These are phyloP conservation scores for Gnathonemus echidnorhynchus DNA, from an alignment of 2,113 vertebrate species.

Conservation along the genomic window DNA sequence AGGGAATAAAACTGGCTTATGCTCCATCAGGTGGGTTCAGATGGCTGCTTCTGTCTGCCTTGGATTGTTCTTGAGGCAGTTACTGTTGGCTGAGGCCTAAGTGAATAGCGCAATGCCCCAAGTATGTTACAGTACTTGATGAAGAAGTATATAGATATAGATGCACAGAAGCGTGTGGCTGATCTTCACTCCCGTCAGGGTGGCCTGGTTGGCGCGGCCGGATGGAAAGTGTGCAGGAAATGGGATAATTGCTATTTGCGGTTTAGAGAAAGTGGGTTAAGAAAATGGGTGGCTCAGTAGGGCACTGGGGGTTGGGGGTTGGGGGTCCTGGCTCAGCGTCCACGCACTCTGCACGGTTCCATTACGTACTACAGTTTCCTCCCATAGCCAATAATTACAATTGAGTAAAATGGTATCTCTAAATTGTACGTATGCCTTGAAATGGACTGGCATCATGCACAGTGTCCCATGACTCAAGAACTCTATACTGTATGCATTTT, in stretches of 20 bases:
- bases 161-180: neutral
- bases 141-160: neutral
- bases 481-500: neutral
- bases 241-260: neutral
- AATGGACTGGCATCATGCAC: neutral
- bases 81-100: neutral
- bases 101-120: neutral
- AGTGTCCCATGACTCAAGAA: neutral
- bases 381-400: neutral
- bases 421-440: neutral
- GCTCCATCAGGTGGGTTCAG: neutral
- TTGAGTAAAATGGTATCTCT: neutral
- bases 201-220: neutral
- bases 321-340: neutral
- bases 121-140: neutral
- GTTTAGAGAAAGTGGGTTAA: neutral
- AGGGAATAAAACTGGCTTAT: neutral
- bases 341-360: neutral
- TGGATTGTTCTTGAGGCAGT: neutral
- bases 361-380: neutral
- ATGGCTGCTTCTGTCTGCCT: neutral
- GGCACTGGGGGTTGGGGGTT: neutral
- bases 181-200: neutral
- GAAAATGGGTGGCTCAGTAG: neutral
- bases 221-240: neutral